Percentiles rank a stretch among this genome's conserved stretches.
Conservation (phyloP, 2,888 invertebrate species). For the Zygothrica quintamaculata region DNA sequence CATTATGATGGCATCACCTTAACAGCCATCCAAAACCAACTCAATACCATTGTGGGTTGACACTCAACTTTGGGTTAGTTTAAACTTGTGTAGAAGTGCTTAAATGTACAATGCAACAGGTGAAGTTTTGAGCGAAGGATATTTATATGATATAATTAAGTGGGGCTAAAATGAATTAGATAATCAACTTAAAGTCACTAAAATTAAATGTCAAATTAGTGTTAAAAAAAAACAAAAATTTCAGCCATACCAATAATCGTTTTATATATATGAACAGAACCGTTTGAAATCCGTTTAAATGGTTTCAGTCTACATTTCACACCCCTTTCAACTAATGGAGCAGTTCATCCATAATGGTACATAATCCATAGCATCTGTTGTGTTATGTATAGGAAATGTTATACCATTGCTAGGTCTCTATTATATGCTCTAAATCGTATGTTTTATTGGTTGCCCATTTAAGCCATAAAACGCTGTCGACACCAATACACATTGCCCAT, state of each 20-base stretch:
- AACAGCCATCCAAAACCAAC: slow-evolving; percentile 6
- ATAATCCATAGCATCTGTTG: no score
- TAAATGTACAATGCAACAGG: slow-evolving; percentile 9
- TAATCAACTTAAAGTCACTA: background rate
- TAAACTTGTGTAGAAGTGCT: slow-evolving; percentile 34
- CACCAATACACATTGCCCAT: slow-evolving; percentile 59
- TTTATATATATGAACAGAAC: no score
- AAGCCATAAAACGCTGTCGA: slow-evolving; percentile 43
- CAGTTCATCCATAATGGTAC: background rate
- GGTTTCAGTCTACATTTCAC: background rate
- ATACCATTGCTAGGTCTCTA: slow-evolving; percentile 9
- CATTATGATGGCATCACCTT: slow-evolving; percentile 63
- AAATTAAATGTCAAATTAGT: background rate
- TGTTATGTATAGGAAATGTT: slow-evolving; percentile 7
- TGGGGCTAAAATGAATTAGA: no score
- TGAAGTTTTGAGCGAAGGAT: no score
- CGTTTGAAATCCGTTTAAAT: no score
- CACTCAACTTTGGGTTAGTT: slow-evolving; percentile 17
- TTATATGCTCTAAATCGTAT: slow-evolving; percentile 29
- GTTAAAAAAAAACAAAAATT: no score
- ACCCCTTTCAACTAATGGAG: background rate
- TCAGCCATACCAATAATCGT: no score
- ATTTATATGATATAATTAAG: no score
- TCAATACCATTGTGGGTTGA: background rate
- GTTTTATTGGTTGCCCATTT: slow-evolving; percentile 55